Percentiles rank a stretch among this genome's conserved stretches.
These are phyloP conservation scores for Hydropotes inermis DNA, from an alignment of 2,113 vertebrate species.

Conservation along the genomic window DNA sequence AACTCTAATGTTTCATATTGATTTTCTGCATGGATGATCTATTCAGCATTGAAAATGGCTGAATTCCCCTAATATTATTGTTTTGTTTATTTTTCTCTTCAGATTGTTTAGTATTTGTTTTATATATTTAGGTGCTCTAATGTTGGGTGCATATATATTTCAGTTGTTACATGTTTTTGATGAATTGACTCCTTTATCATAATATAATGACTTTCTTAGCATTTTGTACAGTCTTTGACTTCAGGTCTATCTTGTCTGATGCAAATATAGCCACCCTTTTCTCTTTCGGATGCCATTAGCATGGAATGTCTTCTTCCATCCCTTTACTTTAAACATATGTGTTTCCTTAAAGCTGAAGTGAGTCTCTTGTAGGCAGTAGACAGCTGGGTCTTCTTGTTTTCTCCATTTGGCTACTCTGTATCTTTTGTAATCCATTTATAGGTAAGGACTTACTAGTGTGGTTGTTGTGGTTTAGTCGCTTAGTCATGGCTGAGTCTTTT, in stretches of 20 bases:
- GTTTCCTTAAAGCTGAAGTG: background rate
- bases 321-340: background rate
- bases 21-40: background rate
- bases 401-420: background rate
- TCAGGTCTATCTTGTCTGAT: background rate
- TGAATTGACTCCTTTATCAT: background rate
- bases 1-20: background rate
- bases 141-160: background rate
- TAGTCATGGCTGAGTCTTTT: background rate
- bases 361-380: background rate
- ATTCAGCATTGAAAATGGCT: background rate
- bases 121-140: background rate
- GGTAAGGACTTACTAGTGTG: background rate
- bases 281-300: background rate
- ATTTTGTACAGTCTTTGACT: background rate
- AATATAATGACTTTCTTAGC: background rate
- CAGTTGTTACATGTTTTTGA: background rate
- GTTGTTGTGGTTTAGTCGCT: rapidly evolving
- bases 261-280: background rate
- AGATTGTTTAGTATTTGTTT: background rate
- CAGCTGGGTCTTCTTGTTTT: background rate
- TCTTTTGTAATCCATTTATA: background rate
- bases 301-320: background rate
- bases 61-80: background rate
- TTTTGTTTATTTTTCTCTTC: background rate